Evolutionary conservation across 2,113 vertebrate species (phyloP).

Genomic region (Poecile atricapillus): DNA sequence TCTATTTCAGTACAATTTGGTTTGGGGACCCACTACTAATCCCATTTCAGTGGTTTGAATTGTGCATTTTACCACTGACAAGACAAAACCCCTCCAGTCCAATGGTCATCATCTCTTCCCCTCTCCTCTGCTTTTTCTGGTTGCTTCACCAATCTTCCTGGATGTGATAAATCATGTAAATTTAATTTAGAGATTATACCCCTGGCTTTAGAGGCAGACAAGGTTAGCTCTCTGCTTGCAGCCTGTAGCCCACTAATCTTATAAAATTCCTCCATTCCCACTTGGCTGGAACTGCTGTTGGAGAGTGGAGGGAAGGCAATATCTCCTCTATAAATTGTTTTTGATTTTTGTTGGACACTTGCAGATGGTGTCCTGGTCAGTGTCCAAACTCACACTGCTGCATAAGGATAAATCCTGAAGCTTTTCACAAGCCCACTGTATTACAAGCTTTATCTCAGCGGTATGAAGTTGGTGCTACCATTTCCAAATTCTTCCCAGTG

Average conservation of each 20-base stretch:
- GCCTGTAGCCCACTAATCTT: not conserved
- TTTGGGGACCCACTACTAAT: constrained; percentile 10
- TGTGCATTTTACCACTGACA: not conserved
- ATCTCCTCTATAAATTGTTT: not conserved
- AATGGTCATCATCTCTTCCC: not conserved
- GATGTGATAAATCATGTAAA: constrained; percentile 45
- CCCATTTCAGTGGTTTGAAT: not conserved
- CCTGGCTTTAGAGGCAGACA: constrained; percentile 26
- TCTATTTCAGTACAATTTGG: not conserved
- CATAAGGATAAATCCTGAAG: not conserved
- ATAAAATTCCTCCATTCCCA: constrained; percentile 32
- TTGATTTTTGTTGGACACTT: not conserved
- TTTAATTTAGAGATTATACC: constrained; percentile 64
- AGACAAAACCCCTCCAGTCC: not conserved
- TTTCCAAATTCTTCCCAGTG: not conserved
- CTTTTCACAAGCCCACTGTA: not conserved
- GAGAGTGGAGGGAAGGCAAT: not conserved
- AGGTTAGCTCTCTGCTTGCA: not conserved
- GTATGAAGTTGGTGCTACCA: not conserved
- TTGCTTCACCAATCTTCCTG: not conserved
- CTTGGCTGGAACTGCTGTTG: constrained; percentile 24
- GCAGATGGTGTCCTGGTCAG: not conserved
- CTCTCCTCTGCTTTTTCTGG: not conserved
- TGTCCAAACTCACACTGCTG: not conserved
- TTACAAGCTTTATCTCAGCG: not conserved